Evolutionary conservation across 2,888 invertebrate species (phyloP).

Genomic region (Caenorhabditis sp.): DNA sequence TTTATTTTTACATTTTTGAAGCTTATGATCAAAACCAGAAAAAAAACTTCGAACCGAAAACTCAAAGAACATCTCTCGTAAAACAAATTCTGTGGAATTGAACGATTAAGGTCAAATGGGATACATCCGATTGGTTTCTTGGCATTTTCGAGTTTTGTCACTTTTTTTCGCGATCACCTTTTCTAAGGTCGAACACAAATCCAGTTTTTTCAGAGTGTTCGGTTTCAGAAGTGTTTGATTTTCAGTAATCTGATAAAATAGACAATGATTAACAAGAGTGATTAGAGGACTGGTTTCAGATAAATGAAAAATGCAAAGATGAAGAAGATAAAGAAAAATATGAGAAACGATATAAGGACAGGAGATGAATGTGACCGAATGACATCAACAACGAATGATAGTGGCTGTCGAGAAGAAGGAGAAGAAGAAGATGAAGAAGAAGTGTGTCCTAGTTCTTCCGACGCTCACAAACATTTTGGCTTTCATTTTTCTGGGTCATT

Average conservation of each 20-base stretch:
- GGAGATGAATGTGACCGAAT: background rate
- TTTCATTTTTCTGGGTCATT: conserved; percentile 43
- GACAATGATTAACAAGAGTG: background rate
- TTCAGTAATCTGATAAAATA: background rate
- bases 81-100: background rate
- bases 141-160: background rate
- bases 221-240: background rate
- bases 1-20: too few species aligned
- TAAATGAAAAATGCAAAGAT: background rate
- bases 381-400: conserved; percentile 4
- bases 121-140: background rate
- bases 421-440: background rate
- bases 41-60: too few species aligned
- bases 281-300: background rate
- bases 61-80: too few species aligned
- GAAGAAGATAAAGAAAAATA: background rate
- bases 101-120: background rate
- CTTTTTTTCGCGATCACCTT: background rate
- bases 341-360: background rate
- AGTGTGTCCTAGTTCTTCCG: conserved; percentile 1
- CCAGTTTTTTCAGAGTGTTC: background rate
- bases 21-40: too few species aligned
- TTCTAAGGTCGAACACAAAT: background rate
- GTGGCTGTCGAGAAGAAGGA: background rate
- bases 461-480: conserved; percentile 12